Conservation (phyloP, 2,113 vertebrate species). For the Salvelinus alpinus region DNA sequence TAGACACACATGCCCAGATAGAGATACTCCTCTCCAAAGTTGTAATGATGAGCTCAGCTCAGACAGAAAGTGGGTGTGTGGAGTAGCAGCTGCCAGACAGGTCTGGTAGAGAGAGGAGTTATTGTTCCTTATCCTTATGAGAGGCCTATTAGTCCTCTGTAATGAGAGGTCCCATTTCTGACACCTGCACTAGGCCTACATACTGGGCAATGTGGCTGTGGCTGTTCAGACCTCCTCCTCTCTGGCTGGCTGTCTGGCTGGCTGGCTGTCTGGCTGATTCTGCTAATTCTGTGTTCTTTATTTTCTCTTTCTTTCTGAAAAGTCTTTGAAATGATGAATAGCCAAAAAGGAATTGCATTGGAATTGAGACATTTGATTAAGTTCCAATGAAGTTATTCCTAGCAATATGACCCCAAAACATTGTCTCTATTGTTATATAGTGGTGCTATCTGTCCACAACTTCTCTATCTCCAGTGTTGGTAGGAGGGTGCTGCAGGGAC, state of each 20-base stretch:
- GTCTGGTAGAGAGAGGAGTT: background rate
- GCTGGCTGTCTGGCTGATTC: no score
- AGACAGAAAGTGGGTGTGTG: background rate
- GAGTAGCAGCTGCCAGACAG: background rate
- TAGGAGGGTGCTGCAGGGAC: conserved; percentile 10
- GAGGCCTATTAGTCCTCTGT: background rate
- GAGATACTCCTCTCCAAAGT: no score
- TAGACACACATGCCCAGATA: no score
- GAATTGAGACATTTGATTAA: background rate
- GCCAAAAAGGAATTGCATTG: no score
- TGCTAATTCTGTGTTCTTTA: no score
- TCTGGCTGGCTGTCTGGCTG: no score
- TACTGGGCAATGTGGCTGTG: background rate
- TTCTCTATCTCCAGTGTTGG: background rate
- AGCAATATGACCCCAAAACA: no score
- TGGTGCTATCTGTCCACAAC: background rate
- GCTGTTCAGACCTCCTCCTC: no score
- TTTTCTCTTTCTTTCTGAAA: no score
- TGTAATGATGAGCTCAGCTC: background rate
- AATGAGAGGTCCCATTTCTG: background rate
- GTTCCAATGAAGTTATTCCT: no score
- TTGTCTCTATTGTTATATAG: no score
- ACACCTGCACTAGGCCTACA: background rate
- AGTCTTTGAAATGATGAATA: no score
- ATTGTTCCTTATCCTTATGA: background rate